Evolutionary conservation across 2,888 invertebrate genomes (phyloP).

Genomic region (Rhamphomyia laevipes): DNA sequence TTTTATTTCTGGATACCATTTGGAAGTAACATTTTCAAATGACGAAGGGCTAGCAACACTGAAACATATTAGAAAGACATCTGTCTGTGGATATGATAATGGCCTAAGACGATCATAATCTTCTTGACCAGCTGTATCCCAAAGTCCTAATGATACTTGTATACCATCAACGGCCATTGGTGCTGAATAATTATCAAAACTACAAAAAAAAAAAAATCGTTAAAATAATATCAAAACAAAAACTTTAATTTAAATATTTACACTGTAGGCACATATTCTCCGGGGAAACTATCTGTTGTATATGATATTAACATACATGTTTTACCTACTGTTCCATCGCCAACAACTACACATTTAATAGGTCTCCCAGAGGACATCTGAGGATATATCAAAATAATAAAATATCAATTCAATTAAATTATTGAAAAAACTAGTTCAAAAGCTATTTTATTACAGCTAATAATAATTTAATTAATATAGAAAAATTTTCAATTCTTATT

Average conservation of each 20-base stretch:
- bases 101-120: slow-evolving; percentile 94
- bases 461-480: too few relatives aligned
- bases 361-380: slow-evolving; percentile 84
- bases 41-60: slow-evolving; percentile 98
- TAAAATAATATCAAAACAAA: neutral
- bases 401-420: neutral
- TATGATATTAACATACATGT: slow-evolving; percentile 91
- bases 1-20: slow-evolving; percentile 99
- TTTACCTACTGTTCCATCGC: slow-evolving; percentile 88
- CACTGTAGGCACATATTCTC: slow-evolving; percentile 92
- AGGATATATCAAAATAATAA: neutral
- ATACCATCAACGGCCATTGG: slow-evolving; percentile 98
- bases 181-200: slow-evolving; percentile 98
- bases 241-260: slow-evolving; percentile 44
- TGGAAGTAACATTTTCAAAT: slow-evolving; percentile 98
- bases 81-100: slow-evolving; percentile 96
- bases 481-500: neutral
- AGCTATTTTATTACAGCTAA: too few relatives aligned
- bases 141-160: slow-evolving; percentile 89
- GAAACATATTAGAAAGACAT: slow-evolving; percentile 99
- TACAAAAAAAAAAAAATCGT: slow-evolving; percentile 9
- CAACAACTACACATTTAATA: slow-evolving; percentile 85
- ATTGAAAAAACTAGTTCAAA: too few relatives aligned
- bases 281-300: slow-evolving; percentile 86
- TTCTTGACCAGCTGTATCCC: slow-evolving; percentile 97